Percentiles rank a stretch among this genome's conserved stretches.
phyloP scores from a whole-genome alignment of 2,113 vertebrate species.

The Oenanthe melanoleuca region DNA sequence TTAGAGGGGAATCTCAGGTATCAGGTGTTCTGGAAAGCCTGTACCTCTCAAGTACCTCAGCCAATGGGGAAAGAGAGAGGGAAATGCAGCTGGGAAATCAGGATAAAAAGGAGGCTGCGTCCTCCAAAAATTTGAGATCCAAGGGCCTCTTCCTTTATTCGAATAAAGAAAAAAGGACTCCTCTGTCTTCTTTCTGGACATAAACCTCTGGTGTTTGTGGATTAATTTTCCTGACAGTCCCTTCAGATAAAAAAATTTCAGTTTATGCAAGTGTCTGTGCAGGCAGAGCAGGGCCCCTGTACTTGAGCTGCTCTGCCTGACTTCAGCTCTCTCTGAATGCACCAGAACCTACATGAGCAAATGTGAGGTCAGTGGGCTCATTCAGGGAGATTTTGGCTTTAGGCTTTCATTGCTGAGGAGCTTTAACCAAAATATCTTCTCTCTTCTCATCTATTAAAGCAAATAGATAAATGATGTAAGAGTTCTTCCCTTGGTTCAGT shows the following conservation, averaged over 20 bases:
- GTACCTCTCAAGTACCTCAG: too few species aligned
- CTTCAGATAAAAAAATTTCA: not conserved
- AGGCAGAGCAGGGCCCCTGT: not conserved
- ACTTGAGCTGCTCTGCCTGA: not conserved
- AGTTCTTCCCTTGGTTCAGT: not conserved
- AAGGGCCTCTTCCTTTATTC: too few species aligned
- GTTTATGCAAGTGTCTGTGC: not conserved
- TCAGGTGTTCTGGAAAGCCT: too few species aligned
- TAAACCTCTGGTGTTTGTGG: too few species aligned
- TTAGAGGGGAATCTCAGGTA: too few species aligned
- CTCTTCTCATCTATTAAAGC: not conserved
- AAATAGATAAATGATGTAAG: slow-evolving; percentile 7
- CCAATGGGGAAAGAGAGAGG: too few species aligned
- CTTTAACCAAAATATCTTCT: not conserved
- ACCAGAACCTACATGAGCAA: accelerated
- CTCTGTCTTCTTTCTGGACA: too few species aligned
- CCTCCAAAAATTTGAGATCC: too few species aligned
- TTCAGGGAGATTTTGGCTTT: not conserved
- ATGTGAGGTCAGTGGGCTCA: accelerated
- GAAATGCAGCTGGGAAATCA: too few species aligned
- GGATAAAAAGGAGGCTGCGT: too few species aligned
- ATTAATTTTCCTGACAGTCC: too few species aligned
- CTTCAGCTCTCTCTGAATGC: not conserved
- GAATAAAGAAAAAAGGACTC: too few species aligned
- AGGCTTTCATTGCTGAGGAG: not conserved